These are phyloP conservation scores for Phaethornis superciliosus DNA, from an alignment of 2,113 vertebrate genomes.

Conservation along the genomic window DNA sequence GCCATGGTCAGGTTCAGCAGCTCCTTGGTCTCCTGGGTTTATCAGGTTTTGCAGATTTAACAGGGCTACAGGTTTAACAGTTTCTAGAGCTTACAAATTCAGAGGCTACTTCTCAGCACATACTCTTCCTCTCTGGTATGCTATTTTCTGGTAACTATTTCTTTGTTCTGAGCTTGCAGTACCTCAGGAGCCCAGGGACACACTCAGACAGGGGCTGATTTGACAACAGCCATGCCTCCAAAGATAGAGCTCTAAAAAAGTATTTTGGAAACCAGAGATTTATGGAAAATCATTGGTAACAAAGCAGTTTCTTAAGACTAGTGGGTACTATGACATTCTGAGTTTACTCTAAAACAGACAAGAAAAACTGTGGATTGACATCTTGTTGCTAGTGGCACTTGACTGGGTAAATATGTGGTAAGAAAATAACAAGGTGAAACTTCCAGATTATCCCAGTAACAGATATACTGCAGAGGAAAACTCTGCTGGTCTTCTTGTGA, in stretches of 20 bases:
- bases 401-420: neutral
- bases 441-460: neutral
- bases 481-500: neutral
- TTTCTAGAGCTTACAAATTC: neutral
- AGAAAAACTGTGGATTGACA: neutral
- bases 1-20: neutral
- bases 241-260: neutral
- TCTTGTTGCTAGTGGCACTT: neutral
- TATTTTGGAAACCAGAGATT: neutral
- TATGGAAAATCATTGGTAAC: neutral
- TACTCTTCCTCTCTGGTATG: rapidly evolving
- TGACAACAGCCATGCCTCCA: neutral
- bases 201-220: neutral
- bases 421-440: neutral
- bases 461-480: neutral
- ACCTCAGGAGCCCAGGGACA: neutral
- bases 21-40: neutral
- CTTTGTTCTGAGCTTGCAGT: neutral
- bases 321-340: neutral
- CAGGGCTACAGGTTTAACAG: neutral
- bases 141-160: neutral
- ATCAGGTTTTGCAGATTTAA: neutral
- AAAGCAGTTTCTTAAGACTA: neutral
- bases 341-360: neutral
- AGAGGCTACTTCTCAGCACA: neutral